Base-by-base conservation (phyloP, 2,113 vertebrate genomes). In the Galemys pyrenaicus region DNA sequence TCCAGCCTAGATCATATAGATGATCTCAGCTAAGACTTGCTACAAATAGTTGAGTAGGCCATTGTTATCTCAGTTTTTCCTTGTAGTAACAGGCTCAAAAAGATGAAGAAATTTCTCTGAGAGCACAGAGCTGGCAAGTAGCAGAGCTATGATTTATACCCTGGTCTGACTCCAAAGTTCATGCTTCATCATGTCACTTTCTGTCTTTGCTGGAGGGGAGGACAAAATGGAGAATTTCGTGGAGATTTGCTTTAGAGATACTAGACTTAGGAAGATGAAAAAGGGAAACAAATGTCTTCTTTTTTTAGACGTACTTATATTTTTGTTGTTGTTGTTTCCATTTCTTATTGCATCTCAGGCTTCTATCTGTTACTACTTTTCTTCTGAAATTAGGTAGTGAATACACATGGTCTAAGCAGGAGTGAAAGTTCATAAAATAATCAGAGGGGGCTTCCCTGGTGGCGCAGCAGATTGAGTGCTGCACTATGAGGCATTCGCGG, bases 71-170 rank as follows among this genome's bases (percentile, higher is more conserved):
- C 68, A 67, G 28, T 85, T 92, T 96, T 80, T 44, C 88, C 70
- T 46, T 39, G 35, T 89, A 13, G 32, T 65, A 82, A 68, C 44
- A 85, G 54, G 46, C 10, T 91, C 86, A 35, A 26, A n/a, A 49
- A 74, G 62, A 24, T 70, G 83, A 65, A 73, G 83, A 87, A 70
- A 24, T 80, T 91, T 85, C 39, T 88, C 77, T 49, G 56, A 81
- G 73, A 67, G 80, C 41, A 60, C 60, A 60, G 9, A 35, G 46
- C 39, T 65, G 65, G 46, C 58, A 75, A 58, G 22, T 51, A 26
- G 41, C n/a, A 92, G 74, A 91, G n/a, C 49, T 49, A 11, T 41
- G 41, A 82, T 44, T 85, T 81, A 49, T 22, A 22, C 17, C 11
- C 22, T 58, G 20, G 37, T 67, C 65, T 60, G 65, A 87, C 16